These are phyloP conservation scores for Hypsibius dujardini DNA, from an alignment of 1,140 invertebrate species.

Conservation along the genomic window DNA sequence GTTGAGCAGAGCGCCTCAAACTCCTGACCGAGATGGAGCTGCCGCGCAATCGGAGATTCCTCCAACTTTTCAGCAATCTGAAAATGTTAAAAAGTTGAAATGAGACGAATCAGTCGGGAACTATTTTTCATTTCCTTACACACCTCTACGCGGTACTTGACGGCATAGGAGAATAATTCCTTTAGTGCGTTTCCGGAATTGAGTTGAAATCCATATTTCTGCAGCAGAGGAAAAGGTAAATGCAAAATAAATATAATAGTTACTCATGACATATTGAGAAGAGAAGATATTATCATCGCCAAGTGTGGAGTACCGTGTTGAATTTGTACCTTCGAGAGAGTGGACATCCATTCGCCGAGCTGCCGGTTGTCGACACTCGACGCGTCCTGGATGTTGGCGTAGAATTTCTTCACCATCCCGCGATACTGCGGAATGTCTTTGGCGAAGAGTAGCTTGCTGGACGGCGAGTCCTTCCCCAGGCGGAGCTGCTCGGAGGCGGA, in stretches of 20 bases:
- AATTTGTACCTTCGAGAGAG: conserved; percentile 25
- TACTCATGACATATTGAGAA: too few species aligned
- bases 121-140: conserved; percentile 27
- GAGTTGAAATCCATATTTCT: conserved; percentile 59
- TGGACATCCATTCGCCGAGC: conserved; percentile 26
- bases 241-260: too few species aligned
- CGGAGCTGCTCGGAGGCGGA: conserved; percentile 61
- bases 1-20: too few species aligned
- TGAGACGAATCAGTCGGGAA: background rate
- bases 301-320: too few species aligned
- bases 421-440: conserved; percentile 73
- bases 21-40: too few species aligned
- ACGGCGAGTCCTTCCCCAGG: conserved; percentile 78
- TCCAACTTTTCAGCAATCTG: conserved; percentile 13
- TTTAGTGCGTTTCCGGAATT: conserved; percentile 73
- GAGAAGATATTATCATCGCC: too few species aligned
- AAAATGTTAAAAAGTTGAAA: background rate
- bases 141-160: conserved; percentile 77
- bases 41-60: background rate
- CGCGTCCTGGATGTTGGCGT: conserved; percentile 58
- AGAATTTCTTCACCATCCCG: conserved; percentile 62
- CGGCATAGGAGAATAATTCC: conserved; percentile 80
- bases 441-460: conserved; percentile 79
- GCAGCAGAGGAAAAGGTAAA: conserved; percentile 8
- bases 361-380: conserved; percentile 78